These are phyloP conservation scores for Hypsopygia costalis DNA, from an alignment of 2,888 invertebrate genomes.

Conservation along the genomic window DNA sequence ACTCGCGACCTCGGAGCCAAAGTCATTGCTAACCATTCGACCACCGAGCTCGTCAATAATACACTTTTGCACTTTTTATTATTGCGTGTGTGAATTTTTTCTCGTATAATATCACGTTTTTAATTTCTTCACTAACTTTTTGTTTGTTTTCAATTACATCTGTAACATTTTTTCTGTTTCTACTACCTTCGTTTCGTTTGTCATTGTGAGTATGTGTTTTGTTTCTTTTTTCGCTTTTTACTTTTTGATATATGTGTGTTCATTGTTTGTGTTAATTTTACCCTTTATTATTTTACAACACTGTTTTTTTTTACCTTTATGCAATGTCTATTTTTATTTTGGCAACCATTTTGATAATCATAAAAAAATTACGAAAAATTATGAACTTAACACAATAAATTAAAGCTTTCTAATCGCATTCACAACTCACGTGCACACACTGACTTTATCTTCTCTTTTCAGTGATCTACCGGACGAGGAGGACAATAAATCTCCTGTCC, in stretches of 20 bases:
- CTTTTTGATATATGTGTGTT: conserved; percentile 10
- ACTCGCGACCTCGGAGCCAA: too few species aligned
- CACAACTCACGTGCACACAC: neutral
- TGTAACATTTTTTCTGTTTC: conserved; percentile 1
- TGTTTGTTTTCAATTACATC: conserved; percentile 5
- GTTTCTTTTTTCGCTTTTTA: conserved; percentile 12
- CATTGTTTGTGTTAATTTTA: conserved; percentile 6
- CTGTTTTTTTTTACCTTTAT: neutral
- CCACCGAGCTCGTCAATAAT: too few species aligned
- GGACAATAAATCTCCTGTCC: conserved; percentile 80
- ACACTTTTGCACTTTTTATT: too few species aligned
- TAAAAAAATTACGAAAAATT: too few species aligned
- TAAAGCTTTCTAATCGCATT: too few species aligned
- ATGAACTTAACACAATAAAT: too few species aligned
- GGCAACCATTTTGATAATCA: neutral
- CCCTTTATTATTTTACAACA: neutral
- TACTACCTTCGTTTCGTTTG: conserved; percentile 17
- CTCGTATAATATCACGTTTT: too few species aligned
- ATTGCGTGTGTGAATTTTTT: too few species aligned
- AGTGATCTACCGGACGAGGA: conserved; percentile 83
- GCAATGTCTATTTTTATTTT: neutral
- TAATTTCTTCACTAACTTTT: neutral
- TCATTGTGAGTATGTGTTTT: conserved; percentile 18
- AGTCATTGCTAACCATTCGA: too few species aligned
- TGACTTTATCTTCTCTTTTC: conserved; percentile 35